Conservation (phyloP, 2,113 vertebrate species). For the Chionomys nivalis region DNA sequence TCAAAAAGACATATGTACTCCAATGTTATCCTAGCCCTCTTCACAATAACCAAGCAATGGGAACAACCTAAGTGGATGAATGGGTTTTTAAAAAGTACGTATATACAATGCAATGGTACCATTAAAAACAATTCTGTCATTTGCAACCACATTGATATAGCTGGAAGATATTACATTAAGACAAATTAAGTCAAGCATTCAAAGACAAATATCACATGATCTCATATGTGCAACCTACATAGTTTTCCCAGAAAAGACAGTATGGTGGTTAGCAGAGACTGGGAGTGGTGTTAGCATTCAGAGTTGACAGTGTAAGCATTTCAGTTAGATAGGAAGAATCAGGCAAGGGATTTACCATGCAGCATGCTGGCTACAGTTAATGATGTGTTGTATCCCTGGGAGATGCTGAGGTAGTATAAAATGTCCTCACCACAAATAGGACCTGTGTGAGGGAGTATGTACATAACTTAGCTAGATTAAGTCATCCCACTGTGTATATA, state of each 20-base stretch:
- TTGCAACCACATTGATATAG: neutral
- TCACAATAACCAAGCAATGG: neutral
- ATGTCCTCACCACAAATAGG: neutral
- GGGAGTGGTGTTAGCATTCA: neutral
- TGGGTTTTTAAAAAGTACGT: neutral
- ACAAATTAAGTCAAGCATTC: neutral
- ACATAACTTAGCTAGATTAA: neutral
- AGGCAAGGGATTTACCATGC: neutral
- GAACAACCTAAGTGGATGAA: neutral
- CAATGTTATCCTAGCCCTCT: neutral
- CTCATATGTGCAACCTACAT: neutral
- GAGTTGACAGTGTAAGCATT: neutral
- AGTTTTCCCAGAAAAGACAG: neutral
- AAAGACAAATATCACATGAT: neutral
- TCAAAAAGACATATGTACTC: neutral
- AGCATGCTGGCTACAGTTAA: neutral
- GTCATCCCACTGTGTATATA: neutral
- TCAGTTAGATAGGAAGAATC: neutral
- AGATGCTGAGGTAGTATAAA: neutral
- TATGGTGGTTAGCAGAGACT: neutral
- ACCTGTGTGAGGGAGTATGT: neutral
- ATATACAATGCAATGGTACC: neutral
- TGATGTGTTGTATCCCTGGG: neutral
- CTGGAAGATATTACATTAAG: neutral
- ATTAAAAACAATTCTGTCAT: neutral